These are phyloP conservation scores for Catocala sponsa DNA, from an alignment of 2,888 invertebrate species.

Conservation along the genomic window DNA sequence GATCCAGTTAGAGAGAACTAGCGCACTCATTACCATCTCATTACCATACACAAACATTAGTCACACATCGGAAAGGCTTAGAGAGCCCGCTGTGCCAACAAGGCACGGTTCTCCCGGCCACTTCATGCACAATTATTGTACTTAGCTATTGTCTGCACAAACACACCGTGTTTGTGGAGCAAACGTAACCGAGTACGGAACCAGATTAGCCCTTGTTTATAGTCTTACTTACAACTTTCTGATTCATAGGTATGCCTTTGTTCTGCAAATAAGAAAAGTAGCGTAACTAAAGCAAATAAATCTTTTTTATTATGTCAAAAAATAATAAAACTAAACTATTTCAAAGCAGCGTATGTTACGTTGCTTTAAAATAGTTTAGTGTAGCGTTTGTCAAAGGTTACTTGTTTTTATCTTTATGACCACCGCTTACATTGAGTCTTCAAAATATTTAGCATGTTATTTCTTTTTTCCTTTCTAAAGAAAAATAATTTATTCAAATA, in stretches of 20 bases:
- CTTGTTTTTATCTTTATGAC: too few relatives aligned
- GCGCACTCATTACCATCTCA: slow-evolving; percentile 82
- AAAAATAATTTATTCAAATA: not conserved
- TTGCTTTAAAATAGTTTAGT: slow-evolving; percentile 4
- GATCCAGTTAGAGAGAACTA: slow-evolving; percentile 80
- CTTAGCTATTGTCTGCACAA: slow-evolving; percentile 83
- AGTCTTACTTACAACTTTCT: slow-evolving; percentile 59
- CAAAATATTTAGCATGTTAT: too few relatives aligned
- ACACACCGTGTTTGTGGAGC: slow-evolving; percentile 76
- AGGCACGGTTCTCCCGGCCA: slow-evolving; percentile 68
- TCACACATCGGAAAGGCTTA: slow-evolving; percentile 82
- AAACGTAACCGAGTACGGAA: slow-evolving; percentile 80
- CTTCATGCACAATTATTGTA: slow-evolving; percentile 84
- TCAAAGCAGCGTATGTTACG: too few relatives aligned
- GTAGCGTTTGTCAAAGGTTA: not conserved
- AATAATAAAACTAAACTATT: too few relatives aligned
- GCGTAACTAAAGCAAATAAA: slow-evolving; percentile 9
- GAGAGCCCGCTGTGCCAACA: slow-evolving; percentile 78
- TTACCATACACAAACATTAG: slow-evolving; percentile 86
- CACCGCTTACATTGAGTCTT: too few relatives aligned
- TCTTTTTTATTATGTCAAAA: slow-evolving; percentile 4
- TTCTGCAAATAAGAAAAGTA: slow-evolving; percentile 14
- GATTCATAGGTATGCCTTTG: slow-evolving; percentile 33
- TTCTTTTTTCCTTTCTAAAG: too few relatives aligned
- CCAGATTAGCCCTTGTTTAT: slow-evolving; percentile 83